Conservation (phyloP, 2,888 invertebrate species). For the Oligia fasciuncula region DNA sequence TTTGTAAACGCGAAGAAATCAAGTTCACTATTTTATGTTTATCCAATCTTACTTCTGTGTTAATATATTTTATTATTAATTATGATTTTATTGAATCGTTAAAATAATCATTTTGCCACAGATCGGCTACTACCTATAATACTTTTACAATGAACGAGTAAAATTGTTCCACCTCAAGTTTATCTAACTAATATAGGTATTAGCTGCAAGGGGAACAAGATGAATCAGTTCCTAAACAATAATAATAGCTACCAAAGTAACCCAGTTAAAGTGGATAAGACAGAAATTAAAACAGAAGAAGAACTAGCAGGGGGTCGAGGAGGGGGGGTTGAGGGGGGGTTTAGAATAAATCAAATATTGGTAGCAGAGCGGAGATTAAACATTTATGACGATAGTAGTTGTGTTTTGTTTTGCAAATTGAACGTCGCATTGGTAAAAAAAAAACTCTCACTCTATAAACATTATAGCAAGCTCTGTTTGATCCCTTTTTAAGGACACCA, state of each 20-base stretch:
- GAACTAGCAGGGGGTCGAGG: too few relatives aligned
- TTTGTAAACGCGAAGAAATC: neutral
- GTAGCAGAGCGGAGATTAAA: neutral
- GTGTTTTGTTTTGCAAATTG: neutral
- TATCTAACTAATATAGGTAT: neutral
- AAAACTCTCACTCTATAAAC: neutral
- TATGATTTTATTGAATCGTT: neutral
- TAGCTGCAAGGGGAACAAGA: neutral
- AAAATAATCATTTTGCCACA: neutral
- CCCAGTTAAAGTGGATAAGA: too few relatives aligned
- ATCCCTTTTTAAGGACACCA: neutral
- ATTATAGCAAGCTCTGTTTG: neutral
- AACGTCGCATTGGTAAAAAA: neutral
- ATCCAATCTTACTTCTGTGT: neutral
- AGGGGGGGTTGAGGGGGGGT: too few relatives aligned
- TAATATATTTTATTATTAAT: neutral
- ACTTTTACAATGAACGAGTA: neutral
- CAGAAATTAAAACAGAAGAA: too few relatives aligned
- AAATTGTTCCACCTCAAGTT: neutral
- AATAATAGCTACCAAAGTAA: neutral
- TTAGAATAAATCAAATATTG: neutral
- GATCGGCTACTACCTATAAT: neutral
- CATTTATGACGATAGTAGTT: neutral
- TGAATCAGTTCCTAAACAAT: neutral
- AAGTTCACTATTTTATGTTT: neutral